Conservation (phyloP, 2,113 vertebrate species). For the Apteryx mantelli region DNA sequence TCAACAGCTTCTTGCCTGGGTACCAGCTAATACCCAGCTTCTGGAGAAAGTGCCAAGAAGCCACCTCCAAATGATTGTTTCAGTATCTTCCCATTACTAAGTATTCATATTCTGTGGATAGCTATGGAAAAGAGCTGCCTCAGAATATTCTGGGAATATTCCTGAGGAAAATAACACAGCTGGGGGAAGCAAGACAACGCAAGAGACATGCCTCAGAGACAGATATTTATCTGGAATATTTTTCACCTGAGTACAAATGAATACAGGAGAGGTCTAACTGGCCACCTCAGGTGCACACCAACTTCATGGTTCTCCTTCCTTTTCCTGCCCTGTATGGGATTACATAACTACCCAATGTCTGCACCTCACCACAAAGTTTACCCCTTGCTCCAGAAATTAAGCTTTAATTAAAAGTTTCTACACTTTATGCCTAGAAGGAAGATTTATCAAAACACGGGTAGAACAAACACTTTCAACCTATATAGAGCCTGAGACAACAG, state of each 20-base stretch:
- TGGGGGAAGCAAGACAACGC: neutral
- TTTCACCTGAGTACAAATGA: neutral
- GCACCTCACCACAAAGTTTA: neutral
- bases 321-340: neutral
- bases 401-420: conserved; percentile 44
- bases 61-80: neutral
- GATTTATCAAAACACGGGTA: conserved; percentile 10
- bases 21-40: neutral
- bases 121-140: neutral
- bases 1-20: neutral
- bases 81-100: neutral
- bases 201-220: neutral
- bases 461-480: conserved; percentile 7
- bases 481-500: neutral
- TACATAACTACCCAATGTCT: neutral
- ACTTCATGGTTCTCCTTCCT: neutral
- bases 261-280: neutral
- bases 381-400: conserved; percentile 13
- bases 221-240: neutral
- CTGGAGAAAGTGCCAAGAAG: neutral
- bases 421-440: conserved; percentile 26
- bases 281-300: neutral
- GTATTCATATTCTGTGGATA: neutral
- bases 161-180: neutral
- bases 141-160: neutral